Base-by-base conservation (phyloP, 2,113 vertebrate genomes). In the Candoia aspera region DNA sequence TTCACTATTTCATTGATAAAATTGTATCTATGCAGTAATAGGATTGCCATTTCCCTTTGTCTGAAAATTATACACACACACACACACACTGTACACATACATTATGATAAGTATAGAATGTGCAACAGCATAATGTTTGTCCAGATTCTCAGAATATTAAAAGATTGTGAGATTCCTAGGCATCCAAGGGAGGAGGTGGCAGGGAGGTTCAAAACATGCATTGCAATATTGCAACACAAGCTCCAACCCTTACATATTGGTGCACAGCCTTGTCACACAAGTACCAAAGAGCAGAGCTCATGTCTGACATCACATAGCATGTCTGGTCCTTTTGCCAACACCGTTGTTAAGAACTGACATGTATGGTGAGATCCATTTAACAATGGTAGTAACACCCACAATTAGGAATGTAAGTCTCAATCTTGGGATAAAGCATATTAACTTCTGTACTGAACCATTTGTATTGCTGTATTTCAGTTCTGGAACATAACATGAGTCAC, bases 1-100 rank as follows among this genome's bases (percentile, higher is more conserved):
- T 79, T 33, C 33, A 62, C n/a, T 84, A 19, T 29, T 37, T 37
- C 21, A 2, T 84, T 54, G 59, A 89, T 86, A 89, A 26, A 91
- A 87, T 4, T 86, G 2, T 85, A 1, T 2, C 42, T 89, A 55
- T 91, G 24, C 49, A 57, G 13, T 24, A 85, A 92, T n/a, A 17
- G 29, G 93, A 96, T 33, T 90, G 33, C 55, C 59, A 9, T 0
- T 85, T 94, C 90, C 90, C 84, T 92, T 88, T 92, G 93, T 87
- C 0, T 89, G 26, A 1, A 91, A 94, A 60, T 42, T 53, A 0
- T 19, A 53, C 6, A 88, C 42, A 54, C 11, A 64, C 11, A 73
- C 3, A 73, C n/a, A 33, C 60, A 64, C 8, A 42, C 8, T 42
- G 33, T 42, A 91, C n/a, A n/a, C 0, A 86, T 93, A 58, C 83